A percentile compares a stretch with the other conserved stretches of the same genome.
Conservation (phyloP, 1,140 invertebrate genomes). For the Drosophila kohkoa region DNA sequence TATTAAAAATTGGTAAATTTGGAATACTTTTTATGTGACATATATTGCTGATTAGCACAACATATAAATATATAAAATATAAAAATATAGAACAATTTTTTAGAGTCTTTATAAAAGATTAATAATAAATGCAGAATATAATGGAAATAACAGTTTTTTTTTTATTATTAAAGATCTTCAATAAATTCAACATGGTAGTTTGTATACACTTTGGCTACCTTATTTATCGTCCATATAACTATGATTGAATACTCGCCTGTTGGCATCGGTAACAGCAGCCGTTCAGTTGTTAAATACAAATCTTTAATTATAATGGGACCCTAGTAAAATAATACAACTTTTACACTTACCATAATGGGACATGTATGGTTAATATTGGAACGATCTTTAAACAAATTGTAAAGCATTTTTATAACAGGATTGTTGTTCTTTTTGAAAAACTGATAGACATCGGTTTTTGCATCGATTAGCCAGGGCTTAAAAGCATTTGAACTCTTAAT, state of each 20-base stretch:
- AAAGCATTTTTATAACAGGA: background rate
- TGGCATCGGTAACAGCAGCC: background rate
- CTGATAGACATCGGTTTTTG: background rate
- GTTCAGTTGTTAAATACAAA: background rate
- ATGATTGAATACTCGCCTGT: background rate
- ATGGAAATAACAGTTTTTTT: too few relatives aligned
- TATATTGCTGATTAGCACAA: too few relatives aligned
- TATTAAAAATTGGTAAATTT: too few relatives aligned
- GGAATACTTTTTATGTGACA: too few relatives aligned
- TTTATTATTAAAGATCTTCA: too few relatives aligned
- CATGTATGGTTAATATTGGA: background rate
- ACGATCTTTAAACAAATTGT: background rate
- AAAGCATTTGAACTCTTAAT: background rate
- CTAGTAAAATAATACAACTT: too few relatives aligned
- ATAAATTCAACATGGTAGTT: too few relatives aligned
- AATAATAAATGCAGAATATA: too few relatives aligned
- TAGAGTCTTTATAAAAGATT: too few relatives aligned
- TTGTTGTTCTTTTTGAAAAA: background rate
- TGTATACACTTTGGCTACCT: too few relatives aligned
- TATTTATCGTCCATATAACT: background rate
- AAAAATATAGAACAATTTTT: too few relatives aligned
- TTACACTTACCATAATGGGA: background rate
- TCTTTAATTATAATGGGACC: background rate
- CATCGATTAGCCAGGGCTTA: background rate
- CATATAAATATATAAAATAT: too few relatives aligned